Conservation (phyloP, 64 coral and sea anemone genomes). For the Dendronephthya gigantea region DNA sequence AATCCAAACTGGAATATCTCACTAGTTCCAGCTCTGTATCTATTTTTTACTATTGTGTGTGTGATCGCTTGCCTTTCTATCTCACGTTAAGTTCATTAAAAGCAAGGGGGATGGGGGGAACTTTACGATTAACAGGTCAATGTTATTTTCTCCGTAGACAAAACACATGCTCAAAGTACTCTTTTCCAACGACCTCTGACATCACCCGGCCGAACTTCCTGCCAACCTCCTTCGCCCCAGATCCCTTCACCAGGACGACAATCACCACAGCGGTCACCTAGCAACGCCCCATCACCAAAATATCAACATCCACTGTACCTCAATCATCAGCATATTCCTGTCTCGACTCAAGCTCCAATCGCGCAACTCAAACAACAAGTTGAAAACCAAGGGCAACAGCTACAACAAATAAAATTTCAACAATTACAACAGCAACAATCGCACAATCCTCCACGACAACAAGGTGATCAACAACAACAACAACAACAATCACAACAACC, state of each 20-base stretch:
- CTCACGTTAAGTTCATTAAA: too few relatives aligned
- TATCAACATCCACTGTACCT: not conserved
- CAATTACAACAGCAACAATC: not conserved
- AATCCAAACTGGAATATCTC: too few relatives aligned
- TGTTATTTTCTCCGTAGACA: not conserved
- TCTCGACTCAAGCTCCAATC: not conserved
- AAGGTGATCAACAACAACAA: not conserved
- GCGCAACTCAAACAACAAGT: constrained; percentile 11
- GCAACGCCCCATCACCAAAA: not conserved
- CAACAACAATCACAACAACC: not conserved
- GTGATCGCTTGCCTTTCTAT: too few relatives aligned
- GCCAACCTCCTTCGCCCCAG: not conserved
- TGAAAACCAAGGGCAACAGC: not conserved
- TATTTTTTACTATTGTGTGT: too few relatives aligned
- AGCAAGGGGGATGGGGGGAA: too few relatives aligned
- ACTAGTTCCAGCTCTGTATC: not conserved
- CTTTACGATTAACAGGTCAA: too few relatives aligned
- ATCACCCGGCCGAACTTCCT: not conserved
- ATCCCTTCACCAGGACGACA: not conserved
- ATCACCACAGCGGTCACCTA: not conserved
- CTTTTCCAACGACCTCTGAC: not conserved
- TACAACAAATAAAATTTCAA: constrained; percentile 6
- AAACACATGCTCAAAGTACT: not conserved
- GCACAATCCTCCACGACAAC: not conserved
- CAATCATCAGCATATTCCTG: not conserved